Base-by-base conservation (phyloP, 2,888 invertebrate genomes). In the Lepas anatifera region DNA sequence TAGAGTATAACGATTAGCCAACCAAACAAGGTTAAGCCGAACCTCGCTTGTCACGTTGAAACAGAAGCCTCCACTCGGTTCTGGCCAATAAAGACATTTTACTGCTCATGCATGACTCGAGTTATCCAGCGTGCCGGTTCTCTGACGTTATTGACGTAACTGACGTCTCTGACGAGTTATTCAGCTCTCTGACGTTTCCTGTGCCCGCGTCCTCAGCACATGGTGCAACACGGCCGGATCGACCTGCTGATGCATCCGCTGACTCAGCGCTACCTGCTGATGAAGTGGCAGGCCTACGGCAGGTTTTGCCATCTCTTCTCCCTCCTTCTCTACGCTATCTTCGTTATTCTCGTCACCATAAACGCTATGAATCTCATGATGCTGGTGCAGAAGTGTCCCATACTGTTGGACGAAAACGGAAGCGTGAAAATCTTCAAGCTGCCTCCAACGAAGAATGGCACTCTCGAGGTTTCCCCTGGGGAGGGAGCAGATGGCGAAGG, bases 281-380 rank as follows among this genome's bases (percentile, higher is more conserved):
- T 91, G 89, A 93, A 93, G 80, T 93, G 92, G 92, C 90, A 90
- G 77, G 88, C 90, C 0, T 94, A 93, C 78, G 94, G 93, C 69
- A 89, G 91, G 81, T 92, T 92, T 81, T 89, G 92, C 77, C 92
- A 94, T 78, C 77, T 90, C 68, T 85, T 88, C 3, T 89, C 92
- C 79, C 83, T 94, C 41, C 79, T 92, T 7, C 84, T 93, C 75
- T 94, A 93, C 81, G 85, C 87, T 73, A 84, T 91, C 69, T 94
- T 89, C 77, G 81, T 94, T 72, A 83, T 85, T 37, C 87, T 89
- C 75, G 87, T 93, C 8, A 94, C 92, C 0, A 1, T 58, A 18
- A 58, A 35, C 58, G 58, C 58, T 22, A 58, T 58, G 58, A 58
- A 58, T 22, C 32, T 58, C 22, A 58, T 58, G 58, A 16, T 13